A percentile compares a stretch with the other conserved stretches of the same genome.
phyloP scores from a whole-genome alignment of 2,797 vertebrate genomes.

The Danio kyathit region DNA sequence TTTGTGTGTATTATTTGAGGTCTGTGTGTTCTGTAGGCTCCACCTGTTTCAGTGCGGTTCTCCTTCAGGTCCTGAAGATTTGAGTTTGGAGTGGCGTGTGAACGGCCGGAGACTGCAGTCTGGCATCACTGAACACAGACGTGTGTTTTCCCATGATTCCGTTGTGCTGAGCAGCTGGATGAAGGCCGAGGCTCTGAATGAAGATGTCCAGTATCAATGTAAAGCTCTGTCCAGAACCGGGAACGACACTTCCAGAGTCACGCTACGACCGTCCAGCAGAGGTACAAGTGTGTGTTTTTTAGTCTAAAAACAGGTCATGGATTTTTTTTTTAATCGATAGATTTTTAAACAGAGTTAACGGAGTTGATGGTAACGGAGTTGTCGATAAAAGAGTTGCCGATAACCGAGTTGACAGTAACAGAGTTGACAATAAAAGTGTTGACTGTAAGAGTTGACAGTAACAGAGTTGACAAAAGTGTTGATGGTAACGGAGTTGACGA shows the following conservation, averaged over 20 bases:
- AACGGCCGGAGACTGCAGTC: slow-evolving; percentile 81
- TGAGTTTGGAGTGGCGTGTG: slow-evolving; percentile 87
- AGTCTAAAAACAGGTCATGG: too few relatives aligned
- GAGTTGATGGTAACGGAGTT: too few relatives aligned
- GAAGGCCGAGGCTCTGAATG: slow-evolving; percentile 76
- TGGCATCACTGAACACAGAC: slow-evolving; percentile 78
- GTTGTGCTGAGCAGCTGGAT: slow-evolving; percentile 90
- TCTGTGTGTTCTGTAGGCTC: slow-evolving; percentile 2
- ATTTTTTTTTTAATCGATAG: too few relatives aligned
- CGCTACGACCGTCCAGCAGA: slow-evolving; percentile 76
- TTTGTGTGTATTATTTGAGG: not conserved
- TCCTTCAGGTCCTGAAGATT: slow-evolving; percentile 85
- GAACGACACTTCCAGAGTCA: slow-evolving; percentile 77
- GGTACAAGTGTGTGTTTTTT: slow-evolving; percentile 68
- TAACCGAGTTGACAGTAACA: too few relatives aligned
- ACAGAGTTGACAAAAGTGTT: too few relatives aligned
- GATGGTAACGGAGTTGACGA: too few relatives aligned
- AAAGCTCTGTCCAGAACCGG: slow-evolving; percentile 80
- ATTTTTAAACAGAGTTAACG: too few relatives aligned
- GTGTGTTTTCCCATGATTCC: slow-evolving; percentile 72
- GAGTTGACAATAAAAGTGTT: too few relatives aligned
- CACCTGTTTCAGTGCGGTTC: slow-evolving; percentile 63
- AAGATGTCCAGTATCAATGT: slow-evolving; percentile 86
- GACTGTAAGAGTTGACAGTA: too few relatives aligned
- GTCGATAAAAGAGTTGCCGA: too few relatives aligned